A percentile compares a stretch with the other conserved stretches of the same genome.
phyloP scores from a whole-genome alignment of 2,888 invertebrate species.

The Malacosoma neustria region DNA sequence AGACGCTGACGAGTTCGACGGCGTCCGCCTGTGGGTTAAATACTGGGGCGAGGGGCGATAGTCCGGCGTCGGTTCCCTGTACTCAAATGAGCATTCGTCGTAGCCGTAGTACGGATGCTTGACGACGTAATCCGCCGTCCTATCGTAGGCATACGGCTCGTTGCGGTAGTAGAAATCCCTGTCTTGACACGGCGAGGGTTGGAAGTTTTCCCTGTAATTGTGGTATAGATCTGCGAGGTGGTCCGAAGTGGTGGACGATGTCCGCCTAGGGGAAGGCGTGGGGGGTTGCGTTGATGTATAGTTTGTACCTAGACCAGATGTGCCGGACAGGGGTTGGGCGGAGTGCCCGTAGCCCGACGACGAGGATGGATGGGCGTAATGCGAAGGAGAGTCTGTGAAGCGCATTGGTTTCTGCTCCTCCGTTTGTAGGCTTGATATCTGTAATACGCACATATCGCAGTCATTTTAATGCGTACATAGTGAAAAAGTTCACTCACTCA shows the following conservation, averaged over 20 bases:
- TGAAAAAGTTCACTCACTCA: too few relatives aligned
- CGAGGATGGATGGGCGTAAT: constrained; percentile 73
- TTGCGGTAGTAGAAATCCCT: constrained; percentile 47
- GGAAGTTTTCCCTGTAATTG: constrained; percentile 67
- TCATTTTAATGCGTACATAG: background rate
- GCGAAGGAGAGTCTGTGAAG: constrained; percentile 85
- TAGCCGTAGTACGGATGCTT: constrained; percentile 58
- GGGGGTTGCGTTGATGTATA: constrained; percentile 71
- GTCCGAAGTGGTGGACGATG: constrained; percentile 73
- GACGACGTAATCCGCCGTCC: constrained; percentile 60
- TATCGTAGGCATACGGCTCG: constrained; percentile 49
- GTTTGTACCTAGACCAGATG: constrained; percentile 69
- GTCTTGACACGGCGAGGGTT: constrained; percentile 45
- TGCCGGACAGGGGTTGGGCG: constrained; percentile 62
- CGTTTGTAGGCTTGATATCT: constrained; percentile 62
- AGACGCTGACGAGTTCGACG: constrained; percentile 81
- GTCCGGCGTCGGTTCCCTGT: constrained; percentile 49
- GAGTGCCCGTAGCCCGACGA: constrained; percentile 68
- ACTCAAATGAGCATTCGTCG: constrained; percentile 57
- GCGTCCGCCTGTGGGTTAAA: constrained; percentile 81
- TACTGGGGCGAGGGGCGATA: constrained; percentile 46
- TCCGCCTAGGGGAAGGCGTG: constrained; percentile 81
- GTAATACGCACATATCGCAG: constrained; percentile 14
- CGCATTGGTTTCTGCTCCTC: constrained; percentile 79
- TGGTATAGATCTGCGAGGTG: constrained; percentile 80